Evolutionary conservation across 23 tunicate species (phyloP), one percentile per base, ranked within the genome.

Genomic region (Oikopleura albicans): DNA sequence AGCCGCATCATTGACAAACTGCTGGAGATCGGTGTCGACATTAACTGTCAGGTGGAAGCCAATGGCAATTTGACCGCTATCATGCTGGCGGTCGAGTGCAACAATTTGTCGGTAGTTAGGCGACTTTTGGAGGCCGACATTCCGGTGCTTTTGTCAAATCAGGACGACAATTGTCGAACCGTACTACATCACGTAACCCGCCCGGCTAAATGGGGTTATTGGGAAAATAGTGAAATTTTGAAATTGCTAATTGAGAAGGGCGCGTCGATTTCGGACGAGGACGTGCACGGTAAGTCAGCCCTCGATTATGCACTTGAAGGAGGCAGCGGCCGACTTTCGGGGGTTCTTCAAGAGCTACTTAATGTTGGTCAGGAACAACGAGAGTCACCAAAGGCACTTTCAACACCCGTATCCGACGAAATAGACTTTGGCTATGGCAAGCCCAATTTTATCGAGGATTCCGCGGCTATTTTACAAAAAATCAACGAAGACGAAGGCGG

Each of bases 251-350:
- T 71, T 71, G 79, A 71, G 37, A 16, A 37, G 31, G 35, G 35
- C 35, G 35, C 27, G 4, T 71, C 79, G 22, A 87, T 88, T 40
- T 75, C 83, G 28, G 57, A 83, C 0, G 88, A 57, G 41, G 99
- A 95, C 76, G 83, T 84, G 12, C 66, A 84, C 40, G 88, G 87
- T 0, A 87, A 87, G 39, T 83, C 86, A 0, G 99, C 99, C 4
- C 86, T 95, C 63, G 89, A 88, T 35, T 95, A 95, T 66, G 96
- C 99, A 12, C 84, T 95, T 16, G 96, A 95, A 84, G 99, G 95
- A 40, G 99, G 99, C 16, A 91, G 91, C 16, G 99, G 99, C 0
- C 63, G 88, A 40, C 88, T 95, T 91, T 87, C 99, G n/a, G 91
- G 90, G 40, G 89, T 87, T 38, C 86, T 95, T 36, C 63, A 49